Percentiles rank a stretch among this genome's conserved stretches.
Conservation (phyloP, 2,888 invertebrate genomes). For the Ischnura elegans region DNA sequence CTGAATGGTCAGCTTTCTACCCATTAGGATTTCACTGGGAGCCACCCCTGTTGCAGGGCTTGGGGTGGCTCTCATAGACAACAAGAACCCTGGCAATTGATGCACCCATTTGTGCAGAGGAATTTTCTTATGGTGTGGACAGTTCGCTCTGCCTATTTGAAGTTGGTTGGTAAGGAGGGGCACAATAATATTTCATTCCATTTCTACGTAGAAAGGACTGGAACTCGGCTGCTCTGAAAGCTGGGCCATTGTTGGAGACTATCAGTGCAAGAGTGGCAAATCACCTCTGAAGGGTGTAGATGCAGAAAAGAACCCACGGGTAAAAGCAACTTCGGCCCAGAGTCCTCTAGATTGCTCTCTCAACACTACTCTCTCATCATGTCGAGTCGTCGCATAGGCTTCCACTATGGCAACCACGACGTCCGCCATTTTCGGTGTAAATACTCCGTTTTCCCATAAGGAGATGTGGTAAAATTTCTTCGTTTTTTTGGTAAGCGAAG, state of each 20-base stretch:
- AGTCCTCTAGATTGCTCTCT: too few relatives aligned
- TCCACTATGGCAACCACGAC: too few relatives aligned
- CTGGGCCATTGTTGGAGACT: conserved; percentile 73
- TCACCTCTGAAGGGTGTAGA: background rate
- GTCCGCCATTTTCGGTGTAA: too few relatives aligned
- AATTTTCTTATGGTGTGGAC: conserved; percentile 72
- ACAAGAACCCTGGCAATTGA: conserved; percentile 69
- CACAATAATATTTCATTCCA: conserved; percentile 69
- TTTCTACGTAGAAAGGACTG: conserved; percentile 70
- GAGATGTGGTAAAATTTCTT: too few relatives aligned
- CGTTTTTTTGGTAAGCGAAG: too few relatives aligned
- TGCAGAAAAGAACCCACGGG: background rate
- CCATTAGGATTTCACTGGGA: conserved; percentile 71
- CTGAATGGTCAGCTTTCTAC: conserved; percentile 13
- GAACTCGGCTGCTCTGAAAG: conserved; percentile 73
- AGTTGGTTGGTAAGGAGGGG: conserved; percentile 70
- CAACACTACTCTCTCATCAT: too few relatives aligned
- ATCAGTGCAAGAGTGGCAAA: conserved; percentile 72
- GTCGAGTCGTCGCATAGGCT: too few relatives aligned
- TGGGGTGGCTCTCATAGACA: conserved; percentile 71
- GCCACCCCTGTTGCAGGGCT: conserved; percentile 70
- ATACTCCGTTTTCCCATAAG: too few relatives aligned
- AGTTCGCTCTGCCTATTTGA: conserved; percentile 73
- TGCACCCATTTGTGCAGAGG: conserved; percentile 69
- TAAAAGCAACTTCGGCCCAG: too few relatives aligned